A percentile compares a stretch with the other conserved stretches of the same genome.
phyloP scores from a whole-genome alignment of 2,888 invertebrate species.

The Acanthosepion pharaonis region DNA sequence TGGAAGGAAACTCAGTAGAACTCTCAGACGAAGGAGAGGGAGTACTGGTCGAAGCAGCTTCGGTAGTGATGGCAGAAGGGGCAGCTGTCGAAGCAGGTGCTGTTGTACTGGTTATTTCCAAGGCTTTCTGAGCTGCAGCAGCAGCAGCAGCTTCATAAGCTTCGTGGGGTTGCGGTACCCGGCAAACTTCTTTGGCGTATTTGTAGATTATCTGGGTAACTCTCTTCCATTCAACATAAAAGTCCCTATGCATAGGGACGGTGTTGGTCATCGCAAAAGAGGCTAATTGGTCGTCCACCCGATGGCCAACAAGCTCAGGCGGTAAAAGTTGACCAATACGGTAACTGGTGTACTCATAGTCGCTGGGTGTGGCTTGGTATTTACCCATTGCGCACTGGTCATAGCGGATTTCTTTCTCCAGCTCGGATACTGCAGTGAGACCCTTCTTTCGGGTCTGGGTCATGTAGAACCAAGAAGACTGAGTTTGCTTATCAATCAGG shows the following conservation, averaged over 20 bases:
- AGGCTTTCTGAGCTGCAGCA: conserved; percentile 47
- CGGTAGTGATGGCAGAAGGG: conserved; percentile 62
- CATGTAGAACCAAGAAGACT: conserved; percentile 60
- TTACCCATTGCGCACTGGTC: conserved; percentile 60
- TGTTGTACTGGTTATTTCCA: conserved; percentile 54
- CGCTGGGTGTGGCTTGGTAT: conserved; percentile 59
- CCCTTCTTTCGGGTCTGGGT: conserved; percentile 56
- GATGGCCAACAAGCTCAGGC: conserved; percentile 61
- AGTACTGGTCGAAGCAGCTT: conserved; percentile 46
- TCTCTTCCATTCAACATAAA: conserved; percentile 62
- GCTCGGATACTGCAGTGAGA: conserved; percentile 49
- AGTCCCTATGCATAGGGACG: conserved; percentile 61
- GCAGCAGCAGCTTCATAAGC: conserved; percentile 42
- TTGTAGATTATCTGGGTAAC: conserved; percentile 56
- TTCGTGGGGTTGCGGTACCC: conserved; percentile 55
- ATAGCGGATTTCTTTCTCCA: conserved; percentile 50
- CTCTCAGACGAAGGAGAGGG: not conserved
- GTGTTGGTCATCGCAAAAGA: conserved; percentile 66
- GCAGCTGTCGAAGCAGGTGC: conserved; percentile 55
- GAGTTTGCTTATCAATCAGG: conserved; percentile 59
- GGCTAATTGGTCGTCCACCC: conserved; percentile 57
- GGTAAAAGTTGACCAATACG: conserved; percentile 60
- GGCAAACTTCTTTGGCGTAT: conserved; percentile 62
- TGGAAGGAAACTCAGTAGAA: not conserved
- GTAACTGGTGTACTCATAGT: conserved; percentile 60